phyloP scores from a whole-genome alignment of 1,140 invertebrate genomes.

The Portunus trituberculatus region DNA sequence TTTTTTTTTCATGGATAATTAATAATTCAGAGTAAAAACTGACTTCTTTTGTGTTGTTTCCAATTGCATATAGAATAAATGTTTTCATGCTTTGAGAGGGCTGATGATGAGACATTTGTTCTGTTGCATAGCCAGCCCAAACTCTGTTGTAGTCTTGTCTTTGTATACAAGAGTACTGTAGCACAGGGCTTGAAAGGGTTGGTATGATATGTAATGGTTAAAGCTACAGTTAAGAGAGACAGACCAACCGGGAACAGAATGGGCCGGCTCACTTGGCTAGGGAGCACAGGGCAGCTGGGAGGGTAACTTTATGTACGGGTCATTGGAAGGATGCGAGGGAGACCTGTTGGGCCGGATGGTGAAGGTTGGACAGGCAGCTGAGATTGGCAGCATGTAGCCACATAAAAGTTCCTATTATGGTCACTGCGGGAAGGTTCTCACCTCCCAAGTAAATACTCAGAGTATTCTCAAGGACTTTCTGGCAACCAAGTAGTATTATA shows the following conservation, averaged over 20 bases:
- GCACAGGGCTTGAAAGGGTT: neutral
- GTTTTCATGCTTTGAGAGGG: conserved; percentile 63
- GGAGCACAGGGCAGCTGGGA: conserved; percentile 5
- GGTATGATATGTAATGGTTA: conserved; percentile 8
- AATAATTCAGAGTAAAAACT: conserved; percentile 24
- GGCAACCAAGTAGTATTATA: conserved; percentile 50
- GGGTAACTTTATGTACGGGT: conserved; percentile 66
- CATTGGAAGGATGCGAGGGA: conserved; percentile 52
- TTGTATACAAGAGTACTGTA: conserved; percentile 56
- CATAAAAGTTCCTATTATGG: conserved; percentile 72
- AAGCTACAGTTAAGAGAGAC: conserved; percentile 50
- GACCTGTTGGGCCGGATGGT: conserved; percentile 56
- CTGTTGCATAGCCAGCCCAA: conserved; percentile 53
- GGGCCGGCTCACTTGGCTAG: conserved; percentile 43
- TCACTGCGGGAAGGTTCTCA: conserved; percentile 71
- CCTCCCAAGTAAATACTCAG: conserved; percentile 60
- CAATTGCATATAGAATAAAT: conserved; percentile 59
- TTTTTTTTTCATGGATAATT: no score
- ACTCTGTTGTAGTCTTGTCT: conserved; percentile 65
- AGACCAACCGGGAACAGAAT: conserved; percentile 21
- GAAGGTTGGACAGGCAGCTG: conserved; percentile 60
- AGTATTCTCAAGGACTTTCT: conserved; percentile 72
- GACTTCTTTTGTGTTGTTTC: conserved; percentile 68
- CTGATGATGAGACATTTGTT: conserved; percentile 43
- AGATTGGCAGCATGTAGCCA: conserved; percentile 64